Evolutionary conservation across 2,113 vertebrate genomes (phyloP), one percentile per base, ranked within the genome.

Genomic region (Labeo rohita): DNA sequence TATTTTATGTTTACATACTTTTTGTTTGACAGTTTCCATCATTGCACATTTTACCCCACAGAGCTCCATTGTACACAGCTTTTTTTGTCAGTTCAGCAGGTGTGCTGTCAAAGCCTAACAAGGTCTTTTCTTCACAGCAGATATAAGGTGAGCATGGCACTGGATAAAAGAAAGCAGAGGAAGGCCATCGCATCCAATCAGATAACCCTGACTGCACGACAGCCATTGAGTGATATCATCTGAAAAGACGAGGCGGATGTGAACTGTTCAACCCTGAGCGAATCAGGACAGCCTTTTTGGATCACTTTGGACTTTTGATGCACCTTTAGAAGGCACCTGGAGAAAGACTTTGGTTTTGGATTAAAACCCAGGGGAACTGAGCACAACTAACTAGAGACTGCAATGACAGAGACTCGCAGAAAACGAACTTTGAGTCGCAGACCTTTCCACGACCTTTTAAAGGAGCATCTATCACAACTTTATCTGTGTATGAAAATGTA

Each of bases 101-200:
- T 82, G 65, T 68, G 28, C 79, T 65, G 80, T 52, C 63, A 82
- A 70, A 82, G 28, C 9, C 80, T 70, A 70, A 68, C 28, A 13
- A 8, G 2, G 7, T 86, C 5, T 49, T 11, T 84, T 66, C 18
- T 39, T n/a, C 12, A 74, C 72, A 36, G 66, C 86, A 87, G 88
- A 89, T 80, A 83, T 85, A 65, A 87, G 88, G 86, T 89, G 88
- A 89, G 70, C 61, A 15, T 83, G 80, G 68, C 82, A 74, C 50
- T 83, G 49, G 39, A 82, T 85, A 47, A 34, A 76, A 84, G 39
- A 28, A 45, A 39, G 13, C 15, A 8, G 74, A 75, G 75, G 72
- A 47, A 50, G 75, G 47, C 56, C 50, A 15, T 66, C 49, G 59
- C 56, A 52, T 85, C 88, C 77, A 81, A 78, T 87, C 85, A 87